Base-by-base conservation (phyloP, 2,888 invertebrate species). In the Teinopalpus imperialis region DNA sequence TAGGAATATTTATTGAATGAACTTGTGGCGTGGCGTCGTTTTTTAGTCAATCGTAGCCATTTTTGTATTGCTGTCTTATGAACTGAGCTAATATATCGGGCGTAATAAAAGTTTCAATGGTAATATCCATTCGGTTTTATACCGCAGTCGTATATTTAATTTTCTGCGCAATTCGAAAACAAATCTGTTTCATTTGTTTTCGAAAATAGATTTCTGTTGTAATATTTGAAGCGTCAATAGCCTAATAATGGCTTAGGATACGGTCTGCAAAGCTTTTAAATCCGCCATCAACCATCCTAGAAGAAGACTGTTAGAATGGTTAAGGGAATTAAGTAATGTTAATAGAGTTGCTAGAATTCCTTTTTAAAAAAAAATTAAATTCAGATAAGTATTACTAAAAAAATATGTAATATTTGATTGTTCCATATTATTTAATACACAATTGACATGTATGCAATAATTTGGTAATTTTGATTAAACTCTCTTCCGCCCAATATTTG, bases 1-100 rank as follows among this genome's bases (percentile, higher is more conserved):
- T 87, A 81, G 74, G 81, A 76, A 80, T 85, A 87, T 86, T 87
- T 87, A 88, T 86, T 78, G 81, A 74, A 70, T 74, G 76, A 85
- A 87, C 81, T 87, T 83, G 81, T 74, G 74, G 76, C 77, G 71
- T 80, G 76, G 78, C 72, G 73, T 65, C 74, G 71, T 71, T 83
- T 82, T 85, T 86, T 79, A 76, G 79, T 74, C 81, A 74, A 81
- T 81, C 77, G 73, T 72, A 71, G 70, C 77, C 68, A 75, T 78
- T 79, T 75, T 67, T 74, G 69, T 75, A 71, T 71, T 57, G 65
- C 58, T 56, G 48, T 63, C 63, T 62, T 63, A 65, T 61, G 64
- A 59, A 64, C 54, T 53, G 57, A 58, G 53, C 57, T 66, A 69
- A 74, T 69, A 63, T 72, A 76, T 69, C 52, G 66, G 54, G 56